Percentiles rank a stretch among this genome's conserved stretches.
Evolutionary conservation across 1,140 invertebrate genomes (phyloP).

Genomic region (Cheumatopsyche charites): DNA sequence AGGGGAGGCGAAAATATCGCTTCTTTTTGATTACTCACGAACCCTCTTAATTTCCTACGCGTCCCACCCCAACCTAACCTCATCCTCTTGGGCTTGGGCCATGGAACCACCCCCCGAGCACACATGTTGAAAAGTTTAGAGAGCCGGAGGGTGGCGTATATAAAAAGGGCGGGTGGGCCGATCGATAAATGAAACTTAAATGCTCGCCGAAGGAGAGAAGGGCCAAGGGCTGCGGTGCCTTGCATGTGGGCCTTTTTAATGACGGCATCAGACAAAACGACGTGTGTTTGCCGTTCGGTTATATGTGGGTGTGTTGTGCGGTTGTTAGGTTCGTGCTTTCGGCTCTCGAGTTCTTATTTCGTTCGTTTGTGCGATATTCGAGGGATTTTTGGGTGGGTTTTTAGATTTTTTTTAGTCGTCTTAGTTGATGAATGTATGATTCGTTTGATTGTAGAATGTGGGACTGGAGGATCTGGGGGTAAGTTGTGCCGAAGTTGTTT

Average conservation of each 20-base stretch:
- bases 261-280: slow-evolving; percentile 46
- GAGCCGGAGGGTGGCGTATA: slow-evolving; percentile 19
- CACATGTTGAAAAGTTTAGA: slow-evolving; percentile 49
- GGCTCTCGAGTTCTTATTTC: not conserved
- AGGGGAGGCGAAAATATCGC: slow-evolving; percentile 42
- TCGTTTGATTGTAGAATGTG: too few species aligned
- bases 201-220: slow-evolving; percentile 24
- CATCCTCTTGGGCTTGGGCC: slow-evolving; percentile 21
- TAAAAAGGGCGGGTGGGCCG: slow-evolving; percentile 22
- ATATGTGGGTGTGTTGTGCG: not conserved
- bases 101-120: slow-evolving; percentile 33
- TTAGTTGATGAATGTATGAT: too few species aligned
- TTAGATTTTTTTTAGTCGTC: too few species aligned
- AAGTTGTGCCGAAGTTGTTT: too few species aligned
- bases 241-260: slow-evolving; percentile 43
- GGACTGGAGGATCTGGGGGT: too few species aligned
- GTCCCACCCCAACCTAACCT: slow-evolving; percentile 20
- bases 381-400: too few species aligned
- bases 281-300: slow-evolving; percentile 30
- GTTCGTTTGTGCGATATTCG: too few species aligned
- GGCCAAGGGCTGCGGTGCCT: slow-evolving; percentile 9
- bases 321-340: not conserved
- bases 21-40: slow-evolving; percentile 50
- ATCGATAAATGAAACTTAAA: slow-evolving; percentile 47
- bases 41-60: slow-evolving; percentile 48